Conservation (phyloP, 2,113 vertebrate species). For the Dromaius novaehollandiae region DNA sequence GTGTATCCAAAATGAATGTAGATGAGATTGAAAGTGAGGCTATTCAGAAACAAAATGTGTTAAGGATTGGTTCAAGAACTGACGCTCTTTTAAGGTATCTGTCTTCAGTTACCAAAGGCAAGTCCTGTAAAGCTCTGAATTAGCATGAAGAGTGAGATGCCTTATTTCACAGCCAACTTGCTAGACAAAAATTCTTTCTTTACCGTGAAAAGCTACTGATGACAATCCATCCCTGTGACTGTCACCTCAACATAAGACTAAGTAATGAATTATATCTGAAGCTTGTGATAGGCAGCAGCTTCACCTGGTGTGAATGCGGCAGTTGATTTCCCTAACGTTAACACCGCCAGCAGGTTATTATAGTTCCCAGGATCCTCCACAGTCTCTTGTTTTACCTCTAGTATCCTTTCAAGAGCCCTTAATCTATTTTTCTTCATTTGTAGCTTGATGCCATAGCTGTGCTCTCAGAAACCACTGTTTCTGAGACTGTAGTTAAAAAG, state of each 20-base stretch:
- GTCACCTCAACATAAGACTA: background rate
- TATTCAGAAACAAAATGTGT: background rate
- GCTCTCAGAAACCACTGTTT: background rate
- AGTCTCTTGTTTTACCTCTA: background rate
- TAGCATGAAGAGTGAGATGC: background rate
- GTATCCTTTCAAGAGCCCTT: background rate
- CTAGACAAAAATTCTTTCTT: background rate
- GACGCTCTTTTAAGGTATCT: background rate
- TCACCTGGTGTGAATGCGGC: background rate
- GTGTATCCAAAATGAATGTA: background rate
- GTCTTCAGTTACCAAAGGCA: background rate
- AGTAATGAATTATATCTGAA: background rate
- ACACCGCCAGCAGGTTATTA: background rate
- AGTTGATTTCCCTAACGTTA: background rate
- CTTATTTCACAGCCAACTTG: background rate
- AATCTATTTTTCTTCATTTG: background rate
- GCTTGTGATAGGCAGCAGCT: background rate
- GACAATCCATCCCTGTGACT: background rate
- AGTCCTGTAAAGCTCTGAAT: background rate
- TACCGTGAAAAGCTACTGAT: background rate
- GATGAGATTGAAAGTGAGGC: background rate
- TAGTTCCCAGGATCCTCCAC: background rate
- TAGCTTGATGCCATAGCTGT: background rate
- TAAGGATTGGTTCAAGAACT: background rate
- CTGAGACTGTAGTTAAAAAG: background rate